These are phyloP conservation scores for Tympanuchus pallidicinctus DNA, from an alignment of 2,113 vertebrate genomes.

Conservation along the genomic window DNA sequence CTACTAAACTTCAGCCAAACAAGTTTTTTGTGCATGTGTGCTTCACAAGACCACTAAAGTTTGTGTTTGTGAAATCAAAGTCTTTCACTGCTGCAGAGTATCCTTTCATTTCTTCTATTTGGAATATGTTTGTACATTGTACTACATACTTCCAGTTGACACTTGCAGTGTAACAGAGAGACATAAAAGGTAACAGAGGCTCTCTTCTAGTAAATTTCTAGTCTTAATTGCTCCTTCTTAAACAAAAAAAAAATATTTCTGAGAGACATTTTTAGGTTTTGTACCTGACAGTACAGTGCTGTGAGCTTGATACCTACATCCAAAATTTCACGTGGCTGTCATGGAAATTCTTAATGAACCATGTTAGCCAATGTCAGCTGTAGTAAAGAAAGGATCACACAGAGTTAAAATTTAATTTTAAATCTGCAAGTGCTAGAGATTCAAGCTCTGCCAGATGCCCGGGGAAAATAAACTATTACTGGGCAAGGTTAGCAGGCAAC, in stretches of 20 bases:
- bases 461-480: neutral
- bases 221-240: neutral
- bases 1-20: neutral
- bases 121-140: neutral
- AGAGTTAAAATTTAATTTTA: neutral
- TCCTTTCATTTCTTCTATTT: neutral
- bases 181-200: neutral
- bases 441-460: neutral
- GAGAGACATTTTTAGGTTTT: neutral
- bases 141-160: neutral
- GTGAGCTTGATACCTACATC: neutral
- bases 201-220: neutral
- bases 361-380: neutral
- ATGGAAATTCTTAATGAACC: neutral
- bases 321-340: neutral
- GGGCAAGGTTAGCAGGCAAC: neutral
- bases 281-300: neutral
- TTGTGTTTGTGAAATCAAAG: slow-evolving; percentile 15
- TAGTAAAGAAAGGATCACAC: neutral
- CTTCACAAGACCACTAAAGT: neutral
- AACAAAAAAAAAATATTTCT: neutral
- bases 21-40: neutral
- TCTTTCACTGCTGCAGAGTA: neutral
- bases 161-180: neutral
- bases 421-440: neutral